Percentiles rank a stretch among this genome's conserved stretches.
Conservation (phyloP, 1,140 invertebrate genomes). For the Sinella curviseta region DNA sequence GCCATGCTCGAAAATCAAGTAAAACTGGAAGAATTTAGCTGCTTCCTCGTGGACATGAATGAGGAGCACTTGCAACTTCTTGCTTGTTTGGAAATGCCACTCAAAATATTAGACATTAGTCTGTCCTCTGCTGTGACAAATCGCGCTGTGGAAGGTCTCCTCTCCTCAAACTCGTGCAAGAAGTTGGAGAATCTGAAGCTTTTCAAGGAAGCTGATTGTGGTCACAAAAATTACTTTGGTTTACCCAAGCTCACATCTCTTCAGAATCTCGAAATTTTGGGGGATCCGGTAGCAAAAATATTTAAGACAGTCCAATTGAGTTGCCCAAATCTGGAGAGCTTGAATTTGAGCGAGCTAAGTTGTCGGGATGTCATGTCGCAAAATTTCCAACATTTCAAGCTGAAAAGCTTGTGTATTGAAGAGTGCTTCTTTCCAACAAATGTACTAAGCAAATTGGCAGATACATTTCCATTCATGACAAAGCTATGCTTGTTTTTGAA, state of each 20-base stretch:
- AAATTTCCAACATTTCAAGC: conserved; percentile 25
- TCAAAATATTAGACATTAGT: conserved; percentile 36
- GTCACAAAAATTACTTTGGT: not conserved
- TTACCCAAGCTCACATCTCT: conserved; percentile 22
- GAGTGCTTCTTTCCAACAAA: conserved; percentile 22
- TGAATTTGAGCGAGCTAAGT: conserved; percentile 1
- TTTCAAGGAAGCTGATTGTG: conserved; percentile 31
- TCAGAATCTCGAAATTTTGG: conserved; percentile 29
- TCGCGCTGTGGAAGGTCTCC: not conserved
- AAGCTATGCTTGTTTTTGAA: conserved; percentile 38
- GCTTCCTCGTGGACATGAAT: conserved; percentile 36
- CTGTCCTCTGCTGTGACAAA: conserved; percentile 6
- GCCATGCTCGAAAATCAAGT: not conserved
- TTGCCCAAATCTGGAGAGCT: conserved; percentile 8
- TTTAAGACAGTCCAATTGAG: not conserved
- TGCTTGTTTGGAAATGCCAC: conserved; percentile 5
- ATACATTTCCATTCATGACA: conserved; percentile 30
- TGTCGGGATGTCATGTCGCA: conserved; percentile 16
- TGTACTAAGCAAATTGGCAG: not conserved
- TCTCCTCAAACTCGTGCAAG: not conserved
- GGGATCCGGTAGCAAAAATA: conserved; percentile 33
- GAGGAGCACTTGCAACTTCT: conserved; percentile 37
- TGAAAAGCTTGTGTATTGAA: conserved; percentile 22
- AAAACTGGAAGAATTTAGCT: conserved; percentile 39
- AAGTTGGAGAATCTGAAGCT: conserved; percentile 37